phyloP scores from a whole-genome alignment of 2,113 vertebrate genomes.

The Scomber scombrus region DNA sequence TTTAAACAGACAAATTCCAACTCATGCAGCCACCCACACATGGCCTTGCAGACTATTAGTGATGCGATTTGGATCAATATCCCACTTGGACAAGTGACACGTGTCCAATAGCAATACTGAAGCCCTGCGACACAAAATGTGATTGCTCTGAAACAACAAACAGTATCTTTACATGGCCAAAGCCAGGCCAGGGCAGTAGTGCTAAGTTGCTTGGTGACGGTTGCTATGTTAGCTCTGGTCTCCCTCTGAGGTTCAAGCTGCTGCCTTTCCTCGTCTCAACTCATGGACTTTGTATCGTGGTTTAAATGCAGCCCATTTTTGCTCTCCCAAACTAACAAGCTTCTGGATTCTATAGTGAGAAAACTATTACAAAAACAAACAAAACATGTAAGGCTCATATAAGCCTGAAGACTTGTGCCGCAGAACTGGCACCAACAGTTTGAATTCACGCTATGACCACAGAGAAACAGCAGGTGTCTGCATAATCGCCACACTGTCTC shows the following conservation, averaged over 20 bases:
- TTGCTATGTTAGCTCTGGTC: conserved; percentile 52
- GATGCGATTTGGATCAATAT: conserved; percentile 66
- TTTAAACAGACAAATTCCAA: conserved; percentile 51
- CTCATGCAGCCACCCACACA: conserved; percentile 47
- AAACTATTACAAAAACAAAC: neutral
- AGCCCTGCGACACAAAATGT: neutral
- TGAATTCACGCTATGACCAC: conserved; percentile 2
- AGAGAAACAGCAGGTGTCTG: conserved; percentile 34
- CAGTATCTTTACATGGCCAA: neutral
- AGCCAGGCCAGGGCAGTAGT: neutral
- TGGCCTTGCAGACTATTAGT: conserved; percentile 36
- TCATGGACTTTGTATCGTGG: neutral
- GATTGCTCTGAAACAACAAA: conserved; percentile 43
- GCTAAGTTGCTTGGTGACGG: conserved; percentile 57
- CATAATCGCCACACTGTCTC: neutral
- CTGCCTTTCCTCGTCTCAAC: neutral
- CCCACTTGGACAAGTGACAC: conserved; percentile 47
- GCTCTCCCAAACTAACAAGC: too few species aligned
- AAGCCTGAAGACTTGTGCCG: neutral
- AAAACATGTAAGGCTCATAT: neutral
- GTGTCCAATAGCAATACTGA: conserved; percentile 44
- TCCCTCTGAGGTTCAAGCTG: conserved; percentile 1
- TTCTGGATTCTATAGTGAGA: neutral
- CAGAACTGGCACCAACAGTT: conserved; percentile 14
- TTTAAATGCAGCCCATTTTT: neutral